Evolutionary conservation across 2,113 vertebrate genomes (phyloP).

Genomic region (Phrynosoma platyrhinos): DNA sequence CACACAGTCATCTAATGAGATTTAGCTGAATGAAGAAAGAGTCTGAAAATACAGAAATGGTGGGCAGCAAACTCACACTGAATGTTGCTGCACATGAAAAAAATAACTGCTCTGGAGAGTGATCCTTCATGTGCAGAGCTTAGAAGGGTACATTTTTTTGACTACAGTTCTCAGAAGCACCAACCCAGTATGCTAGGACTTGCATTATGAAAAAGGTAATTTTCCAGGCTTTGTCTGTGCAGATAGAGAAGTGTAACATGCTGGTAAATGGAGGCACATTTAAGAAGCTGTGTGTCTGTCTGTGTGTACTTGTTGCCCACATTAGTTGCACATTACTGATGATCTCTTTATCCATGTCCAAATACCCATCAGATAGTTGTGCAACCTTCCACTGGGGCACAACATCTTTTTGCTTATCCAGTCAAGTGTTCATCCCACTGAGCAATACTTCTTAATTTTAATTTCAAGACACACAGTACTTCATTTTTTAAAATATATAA

Average conservation of each 20-base stretch:
- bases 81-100: not conserved
- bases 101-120: not conserved
- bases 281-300: too few relatives aligned
- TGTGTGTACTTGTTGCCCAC: too few relatives aligned
- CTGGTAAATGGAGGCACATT: too few relatives aligned
- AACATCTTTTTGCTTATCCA: not conserved
- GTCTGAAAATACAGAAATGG: not conserved
- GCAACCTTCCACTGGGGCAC: not conserved
- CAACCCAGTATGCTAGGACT: too few relatives aligned
- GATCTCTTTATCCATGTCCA: not conserved
- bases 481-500: not conserved
- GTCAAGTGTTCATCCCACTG: not conserved
- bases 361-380: not conserved
- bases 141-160: too few relatives aligned
- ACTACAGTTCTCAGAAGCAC: too few relatives aligned
- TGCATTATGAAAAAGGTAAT: not conserved
- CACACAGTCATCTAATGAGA: not conserved
- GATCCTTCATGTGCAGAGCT: not conserved
- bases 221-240: not conserved
- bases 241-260: not conserved
- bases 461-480: not conserved
- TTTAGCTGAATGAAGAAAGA: not conserved
- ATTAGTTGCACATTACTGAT: not conserved
- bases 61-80: not conserved
- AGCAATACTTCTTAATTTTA: not conserved